These are phyloP conservation scores for Biston betularia DNA, from an alignment of 2,888 invertebrate genomes.

Conservation along the genomic window DNA sequence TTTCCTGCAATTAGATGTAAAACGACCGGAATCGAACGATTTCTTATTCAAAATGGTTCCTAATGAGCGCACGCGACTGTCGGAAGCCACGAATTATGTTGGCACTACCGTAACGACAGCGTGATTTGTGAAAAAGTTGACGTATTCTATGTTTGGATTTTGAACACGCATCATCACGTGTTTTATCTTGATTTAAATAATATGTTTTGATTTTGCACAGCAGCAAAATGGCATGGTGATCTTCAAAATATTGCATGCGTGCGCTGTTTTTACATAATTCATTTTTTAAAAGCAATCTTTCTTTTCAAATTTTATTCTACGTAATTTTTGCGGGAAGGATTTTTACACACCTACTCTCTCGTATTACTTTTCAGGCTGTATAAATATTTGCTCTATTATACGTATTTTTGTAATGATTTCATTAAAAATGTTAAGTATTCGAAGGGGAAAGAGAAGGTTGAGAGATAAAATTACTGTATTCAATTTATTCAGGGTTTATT, in stretches of 20 bases:
- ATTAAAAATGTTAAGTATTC: constrained; percentile 8
- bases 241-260: constrained; percentile 15
- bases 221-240: constrained; percentile 11
- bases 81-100: constrained; percentile 64
- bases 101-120: constrained; percentile 43
- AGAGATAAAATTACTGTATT: constrained; percentile 10
- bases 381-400: constrained; percentile 18
- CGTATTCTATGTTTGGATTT: constrained; percentile 30
- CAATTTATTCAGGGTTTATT: constrained; percentile 15
- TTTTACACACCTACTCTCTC: constrained; percentile 10
- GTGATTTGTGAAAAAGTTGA: constrained; percentile 37
- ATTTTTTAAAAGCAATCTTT: too few relatives aligned
- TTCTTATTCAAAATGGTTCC: constrained; percentile 59
- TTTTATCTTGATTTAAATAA: constrained; percentile 19
- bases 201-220: constrained; percentile 21
- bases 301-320: constrained; percentile 6
- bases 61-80: constrained; percentile 60
- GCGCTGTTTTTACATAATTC: not conserved
- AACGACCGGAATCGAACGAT: constrained; percentile 59
- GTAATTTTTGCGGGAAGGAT: constrained; percentile 16
- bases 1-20: constrained; percentile 62
- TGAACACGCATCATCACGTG: constrained; percentile 35
- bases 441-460: constrained; percentile 6
- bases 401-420: constrained; percentile 8
- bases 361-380: constrained; percentile 16